These are phyloP conservation scores for Cygnus buccinator DNA, from an alignment of 2,113 vertebrate genomes.

Conservation along the genomic window DNA sequence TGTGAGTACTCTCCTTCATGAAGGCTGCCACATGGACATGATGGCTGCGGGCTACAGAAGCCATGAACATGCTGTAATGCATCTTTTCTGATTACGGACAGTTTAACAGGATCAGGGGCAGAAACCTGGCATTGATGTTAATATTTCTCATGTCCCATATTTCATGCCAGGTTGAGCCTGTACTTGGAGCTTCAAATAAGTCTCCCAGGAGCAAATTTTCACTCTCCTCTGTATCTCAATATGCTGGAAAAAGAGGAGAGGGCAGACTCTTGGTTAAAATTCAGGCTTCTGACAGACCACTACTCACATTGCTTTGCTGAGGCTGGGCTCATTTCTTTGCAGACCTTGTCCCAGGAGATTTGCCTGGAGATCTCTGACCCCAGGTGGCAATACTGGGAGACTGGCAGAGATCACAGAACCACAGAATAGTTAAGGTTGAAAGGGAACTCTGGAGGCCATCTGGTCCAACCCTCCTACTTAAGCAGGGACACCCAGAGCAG, in stretches of 20 bases:
- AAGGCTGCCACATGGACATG: not conserved
- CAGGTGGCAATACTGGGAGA: not conserved
- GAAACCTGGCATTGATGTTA: not conserved
- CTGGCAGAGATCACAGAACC: not conserved
- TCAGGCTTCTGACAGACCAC: not conserved
- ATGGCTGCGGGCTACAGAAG: not conserved
- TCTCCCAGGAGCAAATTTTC: not conserved
- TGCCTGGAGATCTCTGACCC: not conserved
- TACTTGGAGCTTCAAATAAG: not conserved
- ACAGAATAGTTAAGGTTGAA: too few species aligned
- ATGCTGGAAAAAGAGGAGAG: not conserved
- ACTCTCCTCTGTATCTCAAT: not conserved
- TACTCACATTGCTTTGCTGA: not conserved
- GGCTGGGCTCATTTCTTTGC: not conserved
- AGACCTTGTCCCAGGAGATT: not conserved
- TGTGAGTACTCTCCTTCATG: not conserved
- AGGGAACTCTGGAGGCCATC: too few species aligned
- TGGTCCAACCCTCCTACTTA: too few species aligned
- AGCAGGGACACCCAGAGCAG: too few species aligned
- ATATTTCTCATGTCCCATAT: not conserved
- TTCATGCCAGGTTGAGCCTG: not conserved
- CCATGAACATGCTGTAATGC: not conserved
- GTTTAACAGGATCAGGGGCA: not conserved
- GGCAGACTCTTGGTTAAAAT: not conserved
- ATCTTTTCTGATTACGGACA: not conserved